Evolutionary conservation across 2,113 vertebrate species (phyloP).

Genomic region (Cyphomyrus discorhynchus): DNA sequence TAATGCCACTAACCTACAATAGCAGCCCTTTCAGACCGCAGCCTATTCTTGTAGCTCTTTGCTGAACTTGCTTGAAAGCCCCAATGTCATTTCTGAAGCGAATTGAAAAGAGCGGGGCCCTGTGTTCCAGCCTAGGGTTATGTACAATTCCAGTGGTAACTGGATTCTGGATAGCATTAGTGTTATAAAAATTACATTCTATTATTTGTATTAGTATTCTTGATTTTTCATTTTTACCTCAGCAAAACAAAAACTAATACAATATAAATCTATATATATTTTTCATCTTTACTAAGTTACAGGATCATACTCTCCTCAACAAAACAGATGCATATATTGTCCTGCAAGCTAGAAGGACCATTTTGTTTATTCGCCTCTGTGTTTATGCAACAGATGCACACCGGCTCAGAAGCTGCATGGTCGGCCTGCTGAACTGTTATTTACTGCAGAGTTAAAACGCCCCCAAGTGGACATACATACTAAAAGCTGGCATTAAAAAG

Average conservation of each 20-base stretch:
- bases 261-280: neutral
- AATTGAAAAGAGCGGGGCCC: neutral
- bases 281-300: neutral
- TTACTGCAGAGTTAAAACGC: slow-evolving; percentile 9
- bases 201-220: neutral
- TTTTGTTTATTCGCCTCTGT: neutral
- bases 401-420: neutral
- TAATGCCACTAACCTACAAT: neutral
- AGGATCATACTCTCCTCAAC: neutral
- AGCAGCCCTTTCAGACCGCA: neutral
- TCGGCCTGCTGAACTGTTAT: neutral
- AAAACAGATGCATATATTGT: neutral
- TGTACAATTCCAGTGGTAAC: neutral
- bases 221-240: neutral
- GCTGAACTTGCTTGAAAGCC: neutral
- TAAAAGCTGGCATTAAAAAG: neutral
- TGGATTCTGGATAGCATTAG: neutral
- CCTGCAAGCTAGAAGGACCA: neutral
- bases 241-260: neutral
- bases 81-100: neutral
- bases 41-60: neutral
- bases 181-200: neutral
- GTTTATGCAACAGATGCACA: neutral
- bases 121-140: neutral
- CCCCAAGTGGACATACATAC: neutral